Conservation (phyloP, 1,140 invertebrate genomes). For the Epicauta chinensis region DNA sequence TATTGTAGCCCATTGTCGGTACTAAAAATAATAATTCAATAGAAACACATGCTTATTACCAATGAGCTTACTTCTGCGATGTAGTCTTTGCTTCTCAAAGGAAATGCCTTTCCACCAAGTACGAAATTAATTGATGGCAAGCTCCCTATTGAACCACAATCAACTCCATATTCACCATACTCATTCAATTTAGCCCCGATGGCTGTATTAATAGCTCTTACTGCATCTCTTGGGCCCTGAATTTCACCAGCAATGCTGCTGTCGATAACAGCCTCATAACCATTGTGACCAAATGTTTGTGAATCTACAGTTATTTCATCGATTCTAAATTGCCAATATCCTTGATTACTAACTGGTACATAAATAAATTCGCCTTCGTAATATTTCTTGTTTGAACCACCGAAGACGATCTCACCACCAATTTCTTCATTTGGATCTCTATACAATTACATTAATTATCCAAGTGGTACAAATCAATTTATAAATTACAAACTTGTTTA, state of each 20-base stretch:
- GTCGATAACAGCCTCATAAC: constrained; percentile 94
- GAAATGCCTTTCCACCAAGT: constrained; percentile 72
- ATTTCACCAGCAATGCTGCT: constrained; percentile 97
- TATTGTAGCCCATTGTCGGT: constrained; percentile 68
- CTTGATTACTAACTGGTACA: constrained; percentile 75
- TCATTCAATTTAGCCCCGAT: constrained; percentile 80
- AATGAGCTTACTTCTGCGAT: constrained; percentile 64
- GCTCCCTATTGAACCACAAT: constrained; percentile 65
- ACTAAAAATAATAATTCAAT: constrained; percentile 39
- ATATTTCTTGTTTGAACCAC: constrained; percentile 88
- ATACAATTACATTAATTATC: constrained; percentile 49
- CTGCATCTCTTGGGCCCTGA: constrained; percentile 83
- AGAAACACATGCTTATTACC: not conserved
- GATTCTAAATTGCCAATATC: constrained; percentile 98
- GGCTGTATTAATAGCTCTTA: constrained; percentile 74
- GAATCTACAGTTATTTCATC: constrained; percentile 61
- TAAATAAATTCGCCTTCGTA: constrained; percentile 92
- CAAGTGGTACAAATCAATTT: too few relatives aligned
- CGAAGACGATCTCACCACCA: constrained; percentile 92
- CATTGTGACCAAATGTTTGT: constrained; percentile 57
- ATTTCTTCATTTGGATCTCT: constrained; percentile 65
- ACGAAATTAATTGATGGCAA: constrained; percentile 78
- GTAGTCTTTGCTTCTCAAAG: constrained; percentile 80
- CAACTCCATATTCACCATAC: constrained; percentile 78
- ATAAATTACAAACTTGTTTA: constrained; percentile 47